These are phyloP conservation scores for Platycnemis pennipes DNA, from an alignment of 2,888 invertebrate genomes.

Conservation along the genomic window DNA sequence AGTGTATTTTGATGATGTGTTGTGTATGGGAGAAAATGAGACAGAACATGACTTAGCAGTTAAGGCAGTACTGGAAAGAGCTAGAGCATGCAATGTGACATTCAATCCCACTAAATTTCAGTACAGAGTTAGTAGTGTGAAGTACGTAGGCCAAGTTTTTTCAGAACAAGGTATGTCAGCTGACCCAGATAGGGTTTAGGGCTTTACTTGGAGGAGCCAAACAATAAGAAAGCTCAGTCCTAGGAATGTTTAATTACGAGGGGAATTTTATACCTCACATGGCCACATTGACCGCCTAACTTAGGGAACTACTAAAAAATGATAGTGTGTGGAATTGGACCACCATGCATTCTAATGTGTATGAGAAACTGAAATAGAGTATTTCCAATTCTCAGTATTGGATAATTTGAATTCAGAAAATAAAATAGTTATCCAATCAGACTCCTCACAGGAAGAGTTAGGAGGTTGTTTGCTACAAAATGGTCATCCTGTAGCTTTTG, in stretches of 20 bases:
- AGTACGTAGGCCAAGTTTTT: slow-evolving; percentile 71
- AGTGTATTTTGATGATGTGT: background rate
- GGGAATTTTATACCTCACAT: slow-evolving; percentile 72
- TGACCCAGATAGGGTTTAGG: slow-evolving; percentile 69
- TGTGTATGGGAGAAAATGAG: background rate
- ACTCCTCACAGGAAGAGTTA: slow-evolving; percentile 74
- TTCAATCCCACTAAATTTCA: slow-evolving; percentile 71
- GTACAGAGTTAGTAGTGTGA: slow-evolving; percentile 69
- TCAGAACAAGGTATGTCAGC: slow-evolving; percentile 69
- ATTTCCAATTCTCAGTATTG: slow-evolving; percentile 69
- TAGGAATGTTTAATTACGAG: slow-evolving; percentile 73
- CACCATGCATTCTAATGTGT: background rate
- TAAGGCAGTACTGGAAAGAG: slow-evolving; percentile 71
- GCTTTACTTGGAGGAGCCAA: slow-evolving; percentile 70
- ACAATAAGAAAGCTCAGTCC: slow-evolving; percentile 72
- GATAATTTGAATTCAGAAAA: slow-evolving; percentile 69
- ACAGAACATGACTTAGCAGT: slow-evolving; percentile 61
- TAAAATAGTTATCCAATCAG: slow-evolving; percentile 70
- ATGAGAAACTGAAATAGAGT: slow-evolving; percentile 68
- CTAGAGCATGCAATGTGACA: slow-evolving; percentile 71
- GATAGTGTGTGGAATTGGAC: background rate
- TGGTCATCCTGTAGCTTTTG: slow-evolving; percentile 76
- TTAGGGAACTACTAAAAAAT: background rate
- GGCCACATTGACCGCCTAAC: too few species aligned
- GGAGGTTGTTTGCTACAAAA: slow-evolving; percentile 76